Conservation (phyloP, 92 coral and sea anemone genomes). For the Phenganax marumi region DNA sequence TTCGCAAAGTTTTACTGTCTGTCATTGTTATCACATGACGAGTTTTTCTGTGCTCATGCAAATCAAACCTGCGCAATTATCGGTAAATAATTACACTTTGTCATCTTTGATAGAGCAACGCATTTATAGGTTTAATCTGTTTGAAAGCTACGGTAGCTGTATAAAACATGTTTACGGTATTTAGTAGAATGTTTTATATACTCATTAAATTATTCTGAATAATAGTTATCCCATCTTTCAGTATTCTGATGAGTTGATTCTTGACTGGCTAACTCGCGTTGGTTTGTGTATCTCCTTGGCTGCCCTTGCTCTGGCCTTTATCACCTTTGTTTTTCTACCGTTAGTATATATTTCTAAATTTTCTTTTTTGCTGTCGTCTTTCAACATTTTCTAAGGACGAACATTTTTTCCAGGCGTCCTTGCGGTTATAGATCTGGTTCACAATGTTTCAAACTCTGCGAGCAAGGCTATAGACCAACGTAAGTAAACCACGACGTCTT, state of each 20-base stretch:
- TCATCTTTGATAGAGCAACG: neutral
- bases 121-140: no score
- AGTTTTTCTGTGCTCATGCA: conserved; percentile 93
- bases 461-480: conserved; percentile 43
- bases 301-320: conserved; percentile 73
- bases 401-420: conserved; percentile 19
- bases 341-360: conserved; percentile 45
- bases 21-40: conserved; percentile 92
- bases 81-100: conserved; percentile 43
- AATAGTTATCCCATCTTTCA: conserved; percentile 23
- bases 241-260: conserved; percentile 79
- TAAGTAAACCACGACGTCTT: conserved; percentile 1
- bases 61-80: conserved; percentile 47
- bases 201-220: neutral
- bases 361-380: neutral
- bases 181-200: no score
- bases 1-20: conserved; percentile 74
- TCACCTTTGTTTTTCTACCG: conserved; percentile 82
- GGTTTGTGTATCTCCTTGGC: conserved; percentile 75
- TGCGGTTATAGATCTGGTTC: conserved; percentile 28
- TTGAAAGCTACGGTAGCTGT: no score
- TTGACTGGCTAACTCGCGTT: conserved; percentile 73
- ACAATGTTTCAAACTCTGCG: conserved; percentile 34
- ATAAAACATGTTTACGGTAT: no score
- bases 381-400: neutral